These are phyloP conservation scores for Panthera tigris DNA, from an alignment of 2,113 vertebrate species.

Conservation along the genomic window DNA sequence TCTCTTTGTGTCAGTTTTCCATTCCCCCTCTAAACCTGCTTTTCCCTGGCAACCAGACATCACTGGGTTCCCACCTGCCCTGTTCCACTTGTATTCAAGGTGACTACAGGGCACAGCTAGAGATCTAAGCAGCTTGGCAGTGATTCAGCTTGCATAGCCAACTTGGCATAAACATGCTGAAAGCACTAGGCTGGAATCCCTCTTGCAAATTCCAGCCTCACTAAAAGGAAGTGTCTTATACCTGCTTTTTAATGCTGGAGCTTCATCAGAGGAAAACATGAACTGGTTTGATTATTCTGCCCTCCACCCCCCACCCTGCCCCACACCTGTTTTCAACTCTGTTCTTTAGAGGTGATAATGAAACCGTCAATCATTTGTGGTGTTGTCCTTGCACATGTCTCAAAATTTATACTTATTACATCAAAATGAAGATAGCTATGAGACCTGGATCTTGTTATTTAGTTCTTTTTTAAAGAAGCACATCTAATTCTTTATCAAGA, in stretches of 20 bases:
- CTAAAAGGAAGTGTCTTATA: slow-evolving; percentile 7
- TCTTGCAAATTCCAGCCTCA: slow-evolving; percentile 17
- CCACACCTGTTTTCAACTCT: background rate
- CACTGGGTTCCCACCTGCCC: background rate
- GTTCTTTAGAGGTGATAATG: slow-evolving; percentile 6
- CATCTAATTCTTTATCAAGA: slow-evolving; percentile 6
- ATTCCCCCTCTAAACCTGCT: background rate
- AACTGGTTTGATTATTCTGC: background rate
- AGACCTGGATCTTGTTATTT: slow-evolving; percentile 37
- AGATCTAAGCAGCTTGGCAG: background rate
- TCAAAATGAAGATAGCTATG: slow-evolving; percentile 49
- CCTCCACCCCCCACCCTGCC: background rate
- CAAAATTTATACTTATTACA: slow-evolving; percentile 25
- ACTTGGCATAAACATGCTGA: background rate
- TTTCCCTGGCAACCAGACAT: background rate
- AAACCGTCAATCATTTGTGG: background rate
- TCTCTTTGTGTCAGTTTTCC: background rate
- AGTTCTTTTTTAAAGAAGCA: slow-evolving; percentile 1
- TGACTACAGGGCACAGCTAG: background rate
- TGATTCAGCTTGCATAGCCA: background rate
- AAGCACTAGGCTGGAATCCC: background rate
- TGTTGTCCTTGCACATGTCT: background rate
- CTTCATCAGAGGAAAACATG: background rate
- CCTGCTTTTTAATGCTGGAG: slow-evolving; percentile 7
- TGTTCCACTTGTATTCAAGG: background rate